Evolutionary conservation across 2,888 invertebrate genomes (phyloP).

Genomic region (Hydrotaea diabolus): DNA sequence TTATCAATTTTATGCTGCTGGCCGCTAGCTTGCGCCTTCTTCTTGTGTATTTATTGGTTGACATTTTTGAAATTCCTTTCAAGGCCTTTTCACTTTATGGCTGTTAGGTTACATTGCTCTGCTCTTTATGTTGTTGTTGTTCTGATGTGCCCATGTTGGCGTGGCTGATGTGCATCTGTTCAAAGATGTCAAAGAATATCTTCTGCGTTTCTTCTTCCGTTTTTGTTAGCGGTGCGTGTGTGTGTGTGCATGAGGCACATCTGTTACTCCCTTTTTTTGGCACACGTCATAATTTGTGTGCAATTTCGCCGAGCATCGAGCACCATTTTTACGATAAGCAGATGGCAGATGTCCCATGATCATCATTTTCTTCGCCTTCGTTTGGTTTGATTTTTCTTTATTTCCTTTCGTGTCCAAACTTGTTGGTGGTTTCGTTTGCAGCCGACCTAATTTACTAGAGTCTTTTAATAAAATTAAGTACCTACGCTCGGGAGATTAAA

Average conservation of each 20-base stretch:
- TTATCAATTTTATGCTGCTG: not conserved
- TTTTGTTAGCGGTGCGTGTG: not conserved
- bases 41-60: slow-evolving; percentile 19
- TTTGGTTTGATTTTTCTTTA: not conserved
- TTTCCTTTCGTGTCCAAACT: not conserved
- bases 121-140: not conserved
- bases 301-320: not conserved
- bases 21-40: not conserved
- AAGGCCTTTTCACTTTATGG: slow-evolving; percentile 51
- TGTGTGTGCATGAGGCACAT: slow-evolving; percentile 4
- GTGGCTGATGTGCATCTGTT: not conserved
- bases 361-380: not conserved
- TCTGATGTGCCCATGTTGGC: no score
- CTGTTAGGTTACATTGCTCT: not conserved
- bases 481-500: no score
- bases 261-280: slow-evolving; percentile 38
- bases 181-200: slow-evolving; percentile 1
- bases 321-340: slow-evolving; percentile 31
- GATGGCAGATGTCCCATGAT: slow-evolving; percentile 37
- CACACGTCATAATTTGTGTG: slow-evolving; percentile 47
- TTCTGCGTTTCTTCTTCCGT: not conserved
- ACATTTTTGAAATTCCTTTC: slow-evolving; percentile 60
- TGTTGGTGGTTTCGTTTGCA: no score
- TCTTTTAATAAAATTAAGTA: no score
- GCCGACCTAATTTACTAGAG: no score